Evolutionary conservation across 2,797 vertebrate genomes (phyloP), one percentile per base, ranked within the genome.

Genomic region (Leuciscus waleckii): DNA sequence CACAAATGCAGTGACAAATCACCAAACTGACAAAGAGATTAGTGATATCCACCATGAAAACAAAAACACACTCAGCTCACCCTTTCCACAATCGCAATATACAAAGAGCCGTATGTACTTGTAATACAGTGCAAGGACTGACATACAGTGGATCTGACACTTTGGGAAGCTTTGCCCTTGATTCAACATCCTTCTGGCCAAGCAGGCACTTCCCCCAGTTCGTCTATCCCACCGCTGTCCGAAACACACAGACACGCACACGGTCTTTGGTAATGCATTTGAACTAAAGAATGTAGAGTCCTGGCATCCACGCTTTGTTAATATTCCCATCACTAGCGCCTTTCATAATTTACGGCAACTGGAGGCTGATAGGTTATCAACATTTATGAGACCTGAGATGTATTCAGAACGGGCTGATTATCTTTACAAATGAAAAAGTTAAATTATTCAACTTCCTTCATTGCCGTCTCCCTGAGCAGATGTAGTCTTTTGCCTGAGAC

Each of bases 291-390:
- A 95, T 86, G 73, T 54, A 56, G 61, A 51, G 76, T 54, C 84
- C 58, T 49, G 56, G 85, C 80, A 88, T 75, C 69, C 46, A 87
- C 39, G 93, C 93, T 95, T 95, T 96, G 97, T 99, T 99, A 98
- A 98, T 97, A 99, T 99, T 99, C 98, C 93, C 93, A 89, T 96
- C 96, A 94, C 95, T 91, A 92, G 94, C 92, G 95, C 94, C 97
- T 97, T 98, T 97, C 97, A 99, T 99, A 99, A 99, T 99, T 99
- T 97, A 99, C 97, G 96, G 95, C 97, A 98, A 98, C 97, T 97
- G 97, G 97, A 97, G 96, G 96, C 97, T 97, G 97, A 98, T 98
- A 97, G 98, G 97, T 98, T 97, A 99, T 99, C 98, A 99, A 99
- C 98, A 99, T 99, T 99, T 98, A 99, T 99, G 98, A 99, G 98